These are phyloP conservation scores for Gallinago media DNA, from an alignment of 2,113 vertebrate species.

Conservation along the genomic window DNA sequence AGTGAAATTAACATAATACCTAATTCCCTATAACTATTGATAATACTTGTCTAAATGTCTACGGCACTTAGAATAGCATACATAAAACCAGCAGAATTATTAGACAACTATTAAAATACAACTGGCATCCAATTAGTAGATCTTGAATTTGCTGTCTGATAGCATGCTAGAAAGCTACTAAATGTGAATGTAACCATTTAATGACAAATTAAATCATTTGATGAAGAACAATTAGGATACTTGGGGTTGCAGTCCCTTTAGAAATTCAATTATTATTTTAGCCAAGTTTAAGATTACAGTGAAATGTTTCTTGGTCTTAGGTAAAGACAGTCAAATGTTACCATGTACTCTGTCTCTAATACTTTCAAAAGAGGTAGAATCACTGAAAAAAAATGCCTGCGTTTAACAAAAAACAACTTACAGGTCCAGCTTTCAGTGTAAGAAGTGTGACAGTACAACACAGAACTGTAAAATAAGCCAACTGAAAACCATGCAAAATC, in stretches of 20 bases:
- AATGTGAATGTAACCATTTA: background rate
- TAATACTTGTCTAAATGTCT: background rate
- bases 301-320: background rate
- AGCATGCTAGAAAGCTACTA: background rate
- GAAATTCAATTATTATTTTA: background rate
- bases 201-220: background rate
- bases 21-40: background rate
- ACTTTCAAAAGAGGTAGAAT: background rate
- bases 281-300: background rate
- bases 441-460: background rate
- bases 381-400: background rate
- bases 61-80: background rate
- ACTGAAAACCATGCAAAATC: background rate
- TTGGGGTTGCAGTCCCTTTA: background rate
- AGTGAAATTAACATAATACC: background rate
- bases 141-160: constrained; percentile 3
- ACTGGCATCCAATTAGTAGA: background rate
- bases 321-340: background rate
- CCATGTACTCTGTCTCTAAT: accelerated
- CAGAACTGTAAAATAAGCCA: background rate
- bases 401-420: background rate
- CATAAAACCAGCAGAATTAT: background rate
- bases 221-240: background rate
- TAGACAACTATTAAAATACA: background rate
- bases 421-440: background rate